phyloP scores from a whole-genome alignment of 2,888 invertebrate species.

The Acrobasis repandana region DNA sequence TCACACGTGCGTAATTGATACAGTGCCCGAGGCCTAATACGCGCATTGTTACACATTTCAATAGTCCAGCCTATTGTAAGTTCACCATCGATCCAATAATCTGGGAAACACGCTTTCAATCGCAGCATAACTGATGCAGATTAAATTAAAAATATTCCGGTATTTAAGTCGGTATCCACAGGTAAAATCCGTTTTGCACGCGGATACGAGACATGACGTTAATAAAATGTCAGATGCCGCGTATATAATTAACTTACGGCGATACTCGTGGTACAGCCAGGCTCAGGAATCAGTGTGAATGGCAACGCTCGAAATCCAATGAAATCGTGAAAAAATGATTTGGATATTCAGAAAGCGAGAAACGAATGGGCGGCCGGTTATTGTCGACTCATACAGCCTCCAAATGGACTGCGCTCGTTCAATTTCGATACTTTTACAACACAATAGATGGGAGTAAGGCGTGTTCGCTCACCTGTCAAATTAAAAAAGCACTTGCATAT shows the following conservation, averaged over 20 bases:
- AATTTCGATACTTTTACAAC: slow-evolving; percentile 81
- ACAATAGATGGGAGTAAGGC: slow-evolving; percentile 78
- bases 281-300: slow-evolving; percentile 51
- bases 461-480: slow-evolving; percentile 80
- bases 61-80: slow-evolving; percentile 14
- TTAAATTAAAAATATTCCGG: slow-evolving; percentile 5
- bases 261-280: slow-evolving; percentile 38
- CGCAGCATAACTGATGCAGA: slow-evolving; percentile 1
- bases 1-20: slow-evolving; percentile 34
- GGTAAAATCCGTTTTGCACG: slow-evolving; percentile 22
- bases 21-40: slow-evolving; percentile 19
- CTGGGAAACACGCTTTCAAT: slow-evolving; percentile 6
- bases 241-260: slow-evolving; percentile 56
- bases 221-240: slow-evolving; percentile 45
- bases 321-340: slow-evolving; percentile 72
- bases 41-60: slow-evolving; percentile 18
- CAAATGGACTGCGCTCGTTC: slow-evolving; percentile 76
- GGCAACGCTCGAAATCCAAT: slow-evolving; percentile 56
- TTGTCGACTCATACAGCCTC: slow-evolving; percentile 68
- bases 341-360: slow-evolving; percentile 68
- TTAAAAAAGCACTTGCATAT: slow-evolving; percentile 78
- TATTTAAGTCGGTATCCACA: slow-evolving; percentile 19
- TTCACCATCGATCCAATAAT: slow-evolving; percentile 8
- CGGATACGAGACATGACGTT: slow-evolving; percentile 37
- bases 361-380: slow-evolving; percentile 64